Evolutionary conservation across 1,140 invertebrate genomes (phyloP), one percentile per base, ranked within the genome.

Genomic region (Parasteatoda tepidariorum): DNA sequence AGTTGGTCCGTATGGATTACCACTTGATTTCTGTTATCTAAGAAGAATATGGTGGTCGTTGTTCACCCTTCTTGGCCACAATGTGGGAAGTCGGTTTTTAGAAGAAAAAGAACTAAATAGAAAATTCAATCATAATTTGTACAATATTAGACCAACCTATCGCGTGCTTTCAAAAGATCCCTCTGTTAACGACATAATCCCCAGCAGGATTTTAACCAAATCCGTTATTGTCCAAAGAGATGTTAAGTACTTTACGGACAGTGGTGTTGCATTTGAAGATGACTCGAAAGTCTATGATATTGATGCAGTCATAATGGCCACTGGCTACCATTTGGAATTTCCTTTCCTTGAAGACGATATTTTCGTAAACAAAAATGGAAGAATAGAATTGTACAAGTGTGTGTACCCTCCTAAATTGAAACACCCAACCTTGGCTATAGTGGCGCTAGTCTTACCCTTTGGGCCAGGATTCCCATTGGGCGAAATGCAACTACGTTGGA

Each of bases 111-210:
- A 84, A 2, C 34, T 86, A 18, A 86, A 86, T 48, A 30, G 15
- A 18, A 86, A 88, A 30, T 90, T 92, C 86, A 88, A 91, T 86
- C 91, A 92, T 75, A 87, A 88, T 57, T 26, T 87, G 4, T 92
- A 89, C 84, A 86, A 88, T 6, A 75, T 91, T 22, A 87, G 89
- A 76, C 91, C 91, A 33, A 83, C 87, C 26, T 89, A 91, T 83
- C 57, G 87, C 15, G 76, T 89, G n/a, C 86, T 89, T n/a, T 85
- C 87, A 24, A 89, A 90, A 61, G 90, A 91, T 86, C 89, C 90
- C 0, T 91, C 89, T 31, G 90, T 92, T 15, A 92, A 92, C 86
- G 91, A 92, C 85, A 89, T 90, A 28, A 85, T 92, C 6, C 89
- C 91, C 4, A 89, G 91, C 83, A 88, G 90, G 18, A 88, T 92